Evolutionary conservation across 2,113 vertebrate species (phyloP).

Genomic region (Leptobrachium leishanense): DNA sequence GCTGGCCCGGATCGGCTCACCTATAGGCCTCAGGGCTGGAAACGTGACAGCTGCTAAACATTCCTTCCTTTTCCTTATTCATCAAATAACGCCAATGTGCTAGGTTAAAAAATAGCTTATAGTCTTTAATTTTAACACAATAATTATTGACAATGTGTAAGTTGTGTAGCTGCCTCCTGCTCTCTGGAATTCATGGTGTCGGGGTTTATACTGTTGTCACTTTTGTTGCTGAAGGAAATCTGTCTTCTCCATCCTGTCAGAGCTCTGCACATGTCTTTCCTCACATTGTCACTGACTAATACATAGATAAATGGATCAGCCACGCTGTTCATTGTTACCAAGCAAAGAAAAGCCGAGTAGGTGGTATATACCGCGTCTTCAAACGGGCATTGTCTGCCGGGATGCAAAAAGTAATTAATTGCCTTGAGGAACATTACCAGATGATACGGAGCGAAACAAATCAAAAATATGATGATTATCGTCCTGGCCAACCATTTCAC

Average conservation of each 20-base stretch:
- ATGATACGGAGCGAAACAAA: slow-evolving; percentile 87
- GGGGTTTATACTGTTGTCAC: slow-evolving; percentile 35
- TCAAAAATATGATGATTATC: slow-evolving; percentile 77
- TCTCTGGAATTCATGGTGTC: slow-evolving; percentile 49
- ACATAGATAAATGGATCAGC: slow-evolving; percentile 83
- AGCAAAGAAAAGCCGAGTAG: slow-evolving; percentile 71
- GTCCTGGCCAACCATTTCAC: slow-evolving; percentile 65
- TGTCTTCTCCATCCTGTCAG: slow-evolving; percentile 52
- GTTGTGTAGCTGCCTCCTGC: neutral
- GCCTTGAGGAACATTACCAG: slow-evolving; percentile 72
- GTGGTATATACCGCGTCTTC: slow-evolving; percentile 63
- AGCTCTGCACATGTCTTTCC: slow-evolving; percentile 63
- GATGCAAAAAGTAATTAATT: slow-evolving; percentile 55
- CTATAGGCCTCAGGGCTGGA: too few relatives aligned
- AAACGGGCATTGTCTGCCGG: slow-evolving; percentile 52
- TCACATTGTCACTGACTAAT: slow-evolving; percentile 72
- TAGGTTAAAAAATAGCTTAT: neutral
- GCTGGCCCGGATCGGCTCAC: too few relatives aligned
- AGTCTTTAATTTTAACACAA: neutral
- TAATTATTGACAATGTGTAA: slow-evolving; percentile 8
- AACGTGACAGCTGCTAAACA: too few relatives aligned
- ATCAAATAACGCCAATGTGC: too few relatives aligned
- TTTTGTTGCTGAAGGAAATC: slow-evolving; percentile 7
- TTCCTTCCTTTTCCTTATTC: too few relatives aligned
- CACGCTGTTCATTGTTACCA: slow-evolving; percentile 77